Base-by-base conservation (phyloP, 1,140 invertebrate species). In the Bacillus rossius region DNA sequence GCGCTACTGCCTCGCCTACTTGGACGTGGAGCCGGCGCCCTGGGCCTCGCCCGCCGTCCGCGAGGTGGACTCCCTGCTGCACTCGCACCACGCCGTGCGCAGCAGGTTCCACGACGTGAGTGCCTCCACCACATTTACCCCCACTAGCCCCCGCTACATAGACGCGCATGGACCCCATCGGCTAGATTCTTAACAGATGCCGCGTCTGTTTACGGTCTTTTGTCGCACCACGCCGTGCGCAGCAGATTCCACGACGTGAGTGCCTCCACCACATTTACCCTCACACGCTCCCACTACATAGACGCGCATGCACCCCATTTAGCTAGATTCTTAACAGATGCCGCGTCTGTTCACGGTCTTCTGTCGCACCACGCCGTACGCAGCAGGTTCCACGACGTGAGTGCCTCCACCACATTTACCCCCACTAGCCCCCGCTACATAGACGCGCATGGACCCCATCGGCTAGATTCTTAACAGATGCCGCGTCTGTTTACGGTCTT, bases 341-440 rank as follows among this genome's bases (percentile, higher is more conserved):
- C n/a, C n/a, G n/a, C n/a, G n/a, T n/a, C n/a, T n/a, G n/a, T n/a
- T n/a, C n/a, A n/a, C n/a, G n/a, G n/a, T n/a, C n/a, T n/a, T n/a
- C n/a, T n/a, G n/a, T 81, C 83, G 3, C 79, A 84, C 63, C 79
- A 81, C 43, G 75, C 80, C n/a, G 82, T 85, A 63, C 76, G 72
- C 54, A 85, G 81, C 68, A 81, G 82, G 7, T 17, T 57, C 7
- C n/a, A 50, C 17, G 55, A 57, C 25, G 55, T 57, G 25, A 49
- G 55, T 43, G 14, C 17, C 8, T 17, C 47, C 29, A 34, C 29
- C 4, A 34, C 29, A 7, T 34, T 34, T 10, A 4, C 29, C 10
- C 29, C 29, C 29, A 7, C 29, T 34, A 34, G 10, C 29, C 29
- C 29, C n/a, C n/a, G n/a, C n/a, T n/a, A n/a, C n/a, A n/a, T n/a